Conservation (phyloP, 2,113 vertebrate species). For the Taxidea taxus region DNA sequence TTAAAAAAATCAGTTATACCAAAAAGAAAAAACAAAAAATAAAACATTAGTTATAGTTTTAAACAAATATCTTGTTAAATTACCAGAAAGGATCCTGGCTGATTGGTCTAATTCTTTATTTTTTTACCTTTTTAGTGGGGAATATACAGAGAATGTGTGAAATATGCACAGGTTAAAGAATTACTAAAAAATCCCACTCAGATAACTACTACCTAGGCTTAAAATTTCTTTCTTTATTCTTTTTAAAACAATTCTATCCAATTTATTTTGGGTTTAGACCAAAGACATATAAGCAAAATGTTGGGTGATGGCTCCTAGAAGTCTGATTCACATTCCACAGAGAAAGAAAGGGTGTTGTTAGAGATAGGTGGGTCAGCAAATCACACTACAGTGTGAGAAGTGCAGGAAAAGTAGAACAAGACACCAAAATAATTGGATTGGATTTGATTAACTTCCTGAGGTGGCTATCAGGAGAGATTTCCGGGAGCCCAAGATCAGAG, state of each 20-base stretch:
- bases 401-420: background rate
- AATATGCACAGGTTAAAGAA: background rate
- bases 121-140: background rate
- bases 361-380: background rate
- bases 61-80: background rate
- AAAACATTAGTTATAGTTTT: background rate
- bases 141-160: background rate
- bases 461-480: background rate
- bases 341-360: background rate
- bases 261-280: background rate
- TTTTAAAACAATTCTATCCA: background rate
- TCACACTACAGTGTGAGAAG: background rate
- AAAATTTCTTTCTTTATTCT: background rate
- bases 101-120: background rate
- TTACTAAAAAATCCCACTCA: background rate
- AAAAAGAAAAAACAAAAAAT: background rate
- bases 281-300: background rate
- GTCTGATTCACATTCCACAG: background rate
- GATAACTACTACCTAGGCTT: background rate
- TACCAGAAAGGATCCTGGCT: background rate
- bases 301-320: background rate
- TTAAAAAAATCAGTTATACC: background rate
- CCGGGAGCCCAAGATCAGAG: background rate
- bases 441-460: background rate
- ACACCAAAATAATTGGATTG: background rate